Percentiles rank a stretch among this genome's conserved stretches.
phyloP scores from a whole-genome alignment of 2,113 vertebrate species.

The Osmerus mordax region DNA sequence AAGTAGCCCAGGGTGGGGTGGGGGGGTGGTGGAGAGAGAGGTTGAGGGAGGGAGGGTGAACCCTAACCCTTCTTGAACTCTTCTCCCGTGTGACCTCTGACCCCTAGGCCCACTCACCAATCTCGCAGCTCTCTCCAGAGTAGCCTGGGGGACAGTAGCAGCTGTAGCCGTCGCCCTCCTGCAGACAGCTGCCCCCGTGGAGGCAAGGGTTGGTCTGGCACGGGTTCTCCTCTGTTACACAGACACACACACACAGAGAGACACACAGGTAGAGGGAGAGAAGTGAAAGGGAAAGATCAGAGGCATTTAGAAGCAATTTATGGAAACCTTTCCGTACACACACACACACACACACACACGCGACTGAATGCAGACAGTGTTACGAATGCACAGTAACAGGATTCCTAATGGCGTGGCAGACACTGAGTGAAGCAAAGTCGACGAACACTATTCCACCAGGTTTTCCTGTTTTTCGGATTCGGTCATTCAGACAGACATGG shows the following conservation, averaged over 20 bases:
- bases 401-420: background rate
- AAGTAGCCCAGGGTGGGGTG: background rate
- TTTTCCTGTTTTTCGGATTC: no score
- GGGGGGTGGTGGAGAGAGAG: background rate
- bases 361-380: background rate
- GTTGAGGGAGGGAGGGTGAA: background rate
- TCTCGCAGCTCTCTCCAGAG: slow-evolving; percentile 94
- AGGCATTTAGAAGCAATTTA: background rate
- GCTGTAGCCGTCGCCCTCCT: slow-evolving; percentile 81
- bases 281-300: background rate
- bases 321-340: background rate
- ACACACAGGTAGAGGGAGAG: background rate
- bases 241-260: background rate
- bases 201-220: slow-evolving; percentile 91
- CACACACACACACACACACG: background rate
- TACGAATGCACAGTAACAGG: background rate
- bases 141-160: slow-evolving; percentile 88
- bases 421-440: background rate
- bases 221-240: slow-evolving; percentile 72
- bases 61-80: slow-evolving; percentile 25
- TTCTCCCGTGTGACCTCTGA: slow-evolving; percentile 24
- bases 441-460: no score
- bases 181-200: slow-evolving; percentile 85
- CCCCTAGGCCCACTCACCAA: slow-evolving; percentile 76
- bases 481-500: no score